These are phyloP conservation scores for Lobophora halterata DNA, from an alignment of 2,888 invertebrate genomes.

Conservation along the genomic window DNA sequence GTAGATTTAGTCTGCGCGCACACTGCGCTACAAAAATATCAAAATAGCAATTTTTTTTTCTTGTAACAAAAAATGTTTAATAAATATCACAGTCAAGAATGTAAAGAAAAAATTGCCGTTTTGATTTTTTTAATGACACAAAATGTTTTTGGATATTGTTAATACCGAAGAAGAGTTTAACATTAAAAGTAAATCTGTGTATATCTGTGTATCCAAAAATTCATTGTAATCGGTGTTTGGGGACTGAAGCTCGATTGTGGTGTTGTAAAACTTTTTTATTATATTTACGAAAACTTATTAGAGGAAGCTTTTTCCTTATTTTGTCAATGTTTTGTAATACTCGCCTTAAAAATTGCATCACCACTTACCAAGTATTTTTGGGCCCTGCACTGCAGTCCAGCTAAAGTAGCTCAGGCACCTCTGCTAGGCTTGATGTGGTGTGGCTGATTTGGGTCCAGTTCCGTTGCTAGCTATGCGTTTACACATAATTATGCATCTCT, in stretches of 20 bases:
- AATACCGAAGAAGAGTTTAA: conserved; percentile 14
- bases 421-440: conserved; percentile 71
- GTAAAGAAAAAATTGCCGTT: conserved; percentile 19
- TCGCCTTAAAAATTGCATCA: conserved; percentile 24
- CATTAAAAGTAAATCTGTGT: conserved; percentile 4
- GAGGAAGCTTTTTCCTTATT: too few species aligned
- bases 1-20: conserved; percentile 65
- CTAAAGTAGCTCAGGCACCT: conserved; percentile 65
- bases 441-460: conserved; percentile 47
- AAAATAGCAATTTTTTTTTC: conserved; percentile 38
- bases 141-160: conserved; percentile 34
- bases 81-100: not conserved
- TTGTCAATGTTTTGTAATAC: too few species aligned
- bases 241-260: conserved; percentile 23
- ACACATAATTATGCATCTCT: conserved; percentile 11
- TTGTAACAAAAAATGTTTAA: not conserved
- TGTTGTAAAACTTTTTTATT: conserved; percentile 13
- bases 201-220: conserved; percentile 29
- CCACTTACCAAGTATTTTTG: conserved; percentile 21
- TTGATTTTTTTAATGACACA: conserved; percentile 26
- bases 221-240: conserved; percentile 33
- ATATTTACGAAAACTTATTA: not conserved
- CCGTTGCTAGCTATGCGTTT: conserved; percentile 35
- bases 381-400: conserved; percentile 49
- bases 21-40: conserved; percentile 54